Percentiles rank a stretch among this genome's conserved stretches.
Evolutionary conservation across 2,113 vertebrate species (phyloP).

Genomic region (Climacteris rufus): DNA sequence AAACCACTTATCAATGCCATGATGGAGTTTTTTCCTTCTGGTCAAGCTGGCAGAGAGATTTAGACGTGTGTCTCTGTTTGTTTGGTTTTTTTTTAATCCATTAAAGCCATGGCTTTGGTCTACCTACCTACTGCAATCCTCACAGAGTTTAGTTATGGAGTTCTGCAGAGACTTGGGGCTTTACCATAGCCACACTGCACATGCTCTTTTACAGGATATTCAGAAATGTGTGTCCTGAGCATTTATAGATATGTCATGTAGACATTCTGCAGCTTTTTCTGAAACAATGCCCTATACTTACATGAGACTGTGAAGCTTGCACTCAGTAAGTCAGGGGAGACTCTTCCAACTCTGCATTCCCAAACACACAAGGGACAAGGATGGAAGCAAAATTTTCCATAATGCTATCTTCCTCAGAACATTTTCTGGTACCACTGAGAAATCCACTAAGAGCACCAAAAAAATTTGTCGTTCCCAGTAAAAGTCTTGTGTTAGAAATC

Average conservation of each 20-base stretch:
- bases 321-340: not conserved
- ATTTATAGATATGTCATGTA: not conserved
- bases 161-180: not conserved
- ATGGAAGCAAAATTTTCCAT: not conserved
- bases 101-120: not conserved
- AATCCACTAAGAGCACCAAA: not conserved
- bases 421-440: not conserved
- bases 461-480: not conserved
- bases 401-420: not conserved
- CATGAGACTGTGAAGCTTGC: not conserved
- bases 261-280: not conserved
- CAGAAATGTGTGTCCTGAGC: not conserved
- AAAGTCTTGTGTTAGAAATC: not conserved
- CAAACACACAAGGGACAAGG: not conserved
- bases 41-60: not conserved
- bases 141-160: not conserved
- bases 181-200: not conserved
- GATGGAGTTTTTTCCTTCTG: not conserved
- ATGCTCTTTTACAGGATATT: not conserved
- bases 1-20: not conserved
- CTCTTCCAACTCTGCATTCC: not conserved
- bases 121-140: not conserved
- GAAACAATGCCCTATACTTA: not conserved
- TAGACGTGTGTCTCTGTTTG: not conserved
- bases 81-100: not conserved